Evolutionary conservation across 2,888 invertebrate species (phyloP), one percentile per base, ranked within the genome.

Genomic region (Byasa hedistus): DNA sequence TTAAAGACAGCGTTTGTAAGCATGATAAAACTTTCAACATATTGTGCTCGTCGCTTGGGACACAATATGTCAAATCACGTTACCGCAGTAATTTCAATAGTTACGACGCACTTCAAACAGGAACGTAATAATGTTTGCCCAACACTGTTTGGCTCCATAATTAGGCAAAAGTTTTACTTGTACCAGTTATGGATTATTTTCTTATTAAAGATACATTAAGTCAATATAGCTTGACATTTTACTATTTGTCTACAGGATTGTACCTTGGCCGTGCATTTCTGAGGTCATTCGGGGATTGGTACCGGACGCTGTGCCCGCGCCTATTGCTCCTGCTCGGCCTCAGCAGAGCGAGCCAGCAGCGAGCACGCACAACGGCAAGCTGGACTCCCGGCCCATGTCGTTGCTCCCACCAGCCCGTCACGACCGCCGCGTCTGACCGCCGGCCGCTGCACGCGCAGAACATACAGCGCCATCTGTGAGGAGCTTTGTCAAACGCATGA

Each of bases 211-310:
- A 36, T 10, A 36, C 32, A 36, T 36, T 36, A 36, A 36, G 10
- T 36, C 32, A 10, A 36, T 36, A 44, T 44, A 1, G 44, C 17
- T 4, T 19, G 17, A 19, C 15, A 15, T 15, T 15, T 44, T 63
- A 48, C 48, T 61, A n/a, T 1, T 39, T 39, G 17, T 48, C 36
- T 51, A 23, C 86, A 96, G 96, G 93, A 72, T 95, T 61, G 92
- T 96, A 70, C 96, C 96, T 21, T 95, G 95, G 95, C 87, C 92
- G 21, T 95, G 95, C 70, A 86, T 93, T 66, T 93, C 94, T 3
- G 94, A 95, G 77, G 86, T 95, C 71, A 87, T 96, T 70, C 92
- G 94, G 61, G 92, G 93, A 15, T 76, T 96, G 27, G 94, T 96
- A 21, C 94, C 93, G 1, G 96, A 96, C 77, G 95, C 95, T 2